Evolutionary conservation across 2,113 vertebrate genomes (phyloP).

Genomic region (Hoplias malabaricus): DNA sequence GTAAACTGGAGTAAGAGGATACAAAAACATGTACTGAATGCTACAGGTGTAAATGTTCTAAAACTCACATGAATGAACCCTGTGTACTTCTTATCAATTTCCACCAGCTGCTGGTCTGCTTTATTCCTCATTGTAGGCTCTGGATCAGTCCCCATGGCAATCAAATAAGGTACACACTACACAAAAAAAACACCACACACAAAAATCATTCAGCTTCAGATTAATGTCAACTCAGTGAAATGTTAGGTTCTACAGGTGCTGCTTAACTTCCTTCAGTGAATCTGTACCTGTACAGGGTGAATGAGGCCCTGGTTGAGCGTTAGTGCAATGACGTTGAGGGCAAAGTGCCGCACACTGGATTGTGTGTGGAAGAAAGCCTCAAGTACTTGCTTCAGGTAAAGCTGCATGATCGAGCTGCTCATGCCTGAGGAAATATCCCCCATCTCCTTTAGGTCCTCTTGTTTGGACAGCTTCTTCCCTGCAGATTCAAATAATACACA

Average conservation of each 20-base stretch:
- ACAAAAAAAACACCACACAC: background rate
- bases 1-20: background rate
- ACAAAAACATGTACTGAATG: background rate
- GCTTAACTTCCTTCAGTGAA: background rate
- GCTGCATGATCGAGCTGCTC: slow-evolving; percentile 99
- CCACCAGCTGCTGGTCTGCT: slow-evolving; percentile 93
- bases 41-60: background rate
- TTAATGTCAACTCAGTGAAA: background rate
- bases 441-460: slow-evolving; percentile 99
- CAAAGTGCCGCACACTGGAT: slow-evolving; percentile 95
- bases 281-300: slow-evolving; percentile 93
- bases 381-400: slow-evolving; percentile 98
- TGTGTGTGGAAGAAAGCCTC: slow-evolving; percentile 96
- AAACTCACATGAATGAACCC: slow-evolving; percentile 96
- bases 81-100: slow-evolving; percentile 99
- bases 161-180: slow-evolving; percentile 98
- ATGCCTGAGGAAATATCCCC: slow-evolving; percentile 98
- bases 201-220: background rate
- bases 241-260: background rate
- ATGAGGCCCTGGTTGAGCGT: slow-evolving; percentile 98
- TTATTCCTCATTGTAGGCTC: slow-evolving; percentile 98
- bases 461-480: slow-evolving; percentile 98
- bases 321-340: slow-evolving; percentile 95
- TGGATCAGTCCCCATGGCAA: slow-evolving; percentile 98
- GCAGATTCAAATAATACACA: slow-evolving; percentile 36